These are phyloP conservation scores for Phyllostomus discolor DNA, from an alignment of 2,113 vertebrate species.

Conservation along the genomic window DNA sequence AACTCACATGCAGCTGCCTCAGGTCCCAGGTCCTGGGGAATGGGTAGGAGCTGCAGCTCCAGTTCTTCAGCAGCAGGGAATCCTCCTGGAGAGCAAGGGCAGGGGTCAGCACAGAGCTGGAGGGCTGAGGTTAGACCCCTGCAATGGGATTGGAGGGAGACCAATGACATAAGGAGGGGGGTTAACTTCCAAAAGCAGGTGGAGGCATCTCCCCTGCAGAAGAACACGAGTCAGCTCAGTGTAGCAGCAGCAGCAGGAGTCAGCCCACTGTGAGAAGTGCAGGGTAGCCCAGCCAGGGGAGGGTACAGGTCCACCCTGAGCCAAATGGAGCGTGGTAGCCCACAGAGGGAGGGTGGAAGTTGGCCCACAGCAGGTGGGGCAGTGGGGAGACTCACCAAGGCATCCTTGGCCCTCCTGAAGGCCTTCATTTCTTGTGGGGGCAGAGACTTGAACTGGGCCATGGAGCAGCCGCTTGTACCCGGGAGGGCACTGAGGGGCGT, in stretches of 20 bases:
- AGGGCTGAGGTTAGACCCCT: background rate
- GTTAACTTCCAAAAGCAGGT: rapidly evolving
- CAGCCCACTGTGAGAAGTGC: background rate
- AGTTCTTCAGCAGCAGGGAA: background rate
- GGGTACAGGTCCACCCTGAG: rapidly evolving
- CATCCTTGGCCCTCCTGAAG: constrained; percentile 23
- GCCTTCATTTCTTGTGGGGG: background rate
- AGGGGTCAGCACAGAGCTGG: background rate
- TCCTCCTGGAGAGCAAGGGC: constrained; percentile 25
- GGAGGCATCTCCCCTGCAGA: background rate
- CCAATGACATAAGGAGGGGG: background rate
- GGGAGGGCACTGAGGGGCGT: rapidly evolving
- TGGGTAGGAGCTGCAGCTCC: background rate
- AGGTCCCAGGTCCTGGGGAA: background rate
- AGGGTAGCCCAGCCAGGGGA: background rate
- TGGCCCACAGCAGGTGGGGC: background rate
- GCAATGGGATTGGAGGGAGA: background rate
- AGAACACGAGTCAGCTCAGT: background rate
- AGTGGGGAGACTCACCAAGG: constrained; percentile 69
- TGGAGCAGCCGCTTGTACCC: constrained; percentile 25
- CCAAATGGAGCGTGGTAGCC: rapidly evolving
- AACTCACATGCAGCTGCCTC: no score
- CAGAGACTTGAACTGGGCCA: constrained; percentile 62
- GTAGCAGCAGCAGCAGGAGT: background rate
- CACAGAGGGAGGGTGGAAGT: background rate